These are phyloP conservation scores for Actinernus sp. DNA, from an alignment of 92 coral and sea anemone genomes.

Conservation along the genomic window DNA sequence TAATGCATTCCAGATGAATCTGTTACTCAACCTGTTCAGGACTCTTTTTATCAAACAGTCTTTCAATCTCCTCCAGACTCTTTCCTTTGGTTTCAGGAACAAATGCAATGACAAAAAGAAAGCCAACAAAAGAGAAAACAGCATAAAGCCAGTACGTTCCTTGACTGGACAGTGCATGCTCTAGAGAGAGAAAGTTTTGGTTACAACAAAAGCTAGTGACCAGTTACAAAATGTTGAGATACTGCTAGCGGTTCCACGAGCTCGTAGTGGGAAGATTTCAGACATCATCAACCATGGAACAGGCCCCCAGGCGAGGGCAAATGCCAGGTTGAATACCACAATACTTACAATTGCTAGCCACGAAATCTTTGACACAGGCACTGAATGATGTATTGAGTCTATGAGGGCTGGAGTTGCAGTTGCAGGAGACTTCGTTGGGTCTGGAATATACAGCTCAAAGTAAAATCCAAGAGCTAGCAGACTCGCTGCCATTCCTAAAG, in stretches of 20 bases:
- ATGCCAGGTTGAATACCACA: constrained; percentile 51
- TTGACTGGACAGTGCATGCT: constrained; percentile 39
- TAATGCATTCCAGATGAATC: too few species aligned
- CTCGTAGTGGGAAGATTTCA: constrained; percentile 87
- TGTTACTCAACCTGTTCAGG: too few species aligned
- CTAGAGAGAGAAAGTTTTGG: constrained; percentile 56
- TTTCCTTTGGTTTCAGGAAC: constrained; percentile 96
- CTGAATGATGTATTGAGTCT: constrained; percentile 31
- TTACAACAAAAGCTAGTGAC: constrained; percentile 72
- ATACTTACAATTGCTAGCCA: constrained; percentile 81
- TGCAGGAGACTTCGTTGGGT: not conserved
- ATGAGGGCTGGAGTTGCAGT: constrained; percentile 4
- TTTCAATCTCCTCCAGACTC: constrained; percentile 87
- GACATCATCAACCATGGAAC: constrained; percentile 95
- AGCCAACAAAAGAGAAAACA: constrained; percentile 64
- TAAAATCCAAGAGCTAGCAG: constrained; percentile 69
- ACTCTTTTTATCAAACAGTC: constrained; percentile 52
- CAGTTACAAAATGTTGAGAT: constrained; percentile 76
- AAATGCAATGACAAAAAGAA: constrained; percentile 72
- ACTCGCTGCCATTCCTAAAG: constrained; percentile 70
- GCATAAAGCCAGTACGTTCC: constrained; percentile 91
- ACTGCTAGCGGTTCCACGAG: constrained; percentile 87
- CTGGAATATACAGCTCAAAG: constrained; percentile 49
- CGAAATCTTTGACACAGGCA: constrained; percentile 54
- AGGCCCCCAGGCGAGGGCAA: constrained; percentile 95